Percentiles rank a stretch among this genome's conserved stretches.
Conservation (phyloP, 2,113 vertebrate species). For the Nothoprocta perdicaria region DNA sequence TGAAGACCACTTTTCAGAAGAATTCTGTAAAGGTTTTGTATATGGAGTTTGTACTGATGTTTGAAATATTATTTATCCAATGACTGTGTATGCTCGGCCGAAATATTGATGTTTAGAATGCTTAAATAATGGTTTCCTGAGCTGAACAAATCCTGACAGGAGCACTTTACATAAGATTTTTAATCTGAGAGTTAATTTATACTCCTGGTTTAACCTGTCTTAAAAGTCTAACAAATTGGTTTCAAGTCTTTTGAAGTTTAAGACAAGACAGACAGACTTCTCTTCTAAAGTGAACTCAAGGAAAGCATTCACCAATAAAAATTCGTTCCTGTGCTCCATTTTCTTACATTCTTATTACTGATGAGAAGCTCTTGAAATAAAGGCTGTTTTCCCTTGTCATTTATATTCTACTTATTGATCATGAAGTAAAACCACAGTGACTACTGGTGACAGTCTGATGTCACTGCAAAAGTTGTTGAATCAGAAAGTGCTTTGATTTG, state of each 20-base stretch:
- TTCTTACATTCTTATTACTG: background rate
- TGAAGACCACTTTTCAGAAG: conserved; percentile 40
- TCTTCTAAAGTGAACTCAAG: background rate
- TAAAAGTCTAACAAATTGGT: background rate
- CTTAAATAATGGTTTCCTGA: background rate
- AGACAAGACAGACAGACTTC: background rate
- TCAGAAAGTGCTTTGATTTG: background rate
- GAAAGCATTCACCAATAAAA: background rate
- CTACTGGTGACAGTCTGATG: background rate
- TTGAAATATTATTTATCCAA: conserved; percentile 54
- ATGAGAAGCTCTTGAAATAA: conserved; percentile 34
- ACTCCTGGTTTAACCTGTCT: background rate
- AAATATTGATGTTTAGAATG: background rate
- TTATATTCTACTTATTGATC: conserved; percentile 23
- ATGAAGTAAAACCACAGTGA: background rate
- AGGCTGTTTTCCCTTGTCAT: conserved; percentile 15
- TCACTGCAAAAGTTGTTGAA: background rate
- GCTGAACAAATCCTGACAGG: background rate
- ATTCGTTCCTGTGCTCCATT: background rate
- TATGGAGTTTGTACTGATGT: conserved; percentile 60
- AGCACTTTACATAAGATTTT: conserved; percentile 25
- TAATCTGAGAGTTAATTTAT: conserved; percentile 5
- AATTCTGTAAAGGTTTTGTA: conserved; percentile 65
- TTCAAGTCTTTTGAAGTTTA: background rate
- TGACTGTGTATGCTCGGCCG: background rate